These are phyloP conservation scores for Lamellibrachia columna DNA, from an alignment of 2,888 invertebrate genomes.

Conservation along the genomic window DNA sequence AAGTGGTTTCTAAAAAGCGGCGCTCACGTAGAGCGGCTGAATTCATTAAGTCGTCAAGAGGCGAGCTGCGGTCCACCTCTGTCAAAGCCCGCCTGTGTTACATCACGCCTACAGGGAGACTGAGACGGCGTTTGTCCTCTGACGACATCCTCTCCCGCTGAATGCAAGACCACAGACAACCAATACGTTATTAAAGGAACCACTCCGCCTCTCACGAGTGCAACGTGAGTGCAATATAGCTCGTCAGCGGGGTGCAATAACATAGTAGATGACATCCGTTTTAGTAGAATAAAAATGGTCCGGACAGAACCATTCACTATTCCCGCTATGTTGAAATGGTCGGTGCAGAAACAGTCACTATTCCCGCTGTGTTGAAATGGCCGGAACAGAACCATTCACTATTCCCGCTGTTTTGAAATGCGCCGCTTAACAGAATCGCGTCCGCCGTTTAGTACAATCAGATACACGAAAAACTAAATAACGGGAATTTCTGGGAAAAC, in stretches of 20 bases:
- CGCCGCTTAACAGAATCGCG: no score
- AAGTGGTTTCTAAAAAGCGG: conserved; percentile 3
- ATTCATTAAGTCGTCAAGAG: conserved; percentile 13
- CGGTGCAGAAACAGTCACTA: no score
- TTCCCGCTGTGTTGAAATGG: no score
- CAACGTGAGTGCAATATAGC: background rate
- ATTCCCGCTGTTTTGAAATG: no score
- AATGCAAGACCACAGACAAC: background rate
- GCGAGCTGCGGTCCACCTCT: background rate
- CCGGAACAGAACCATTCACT: no score
- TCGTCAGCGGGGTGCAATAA: background rate
- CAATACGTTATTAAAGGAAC: background rate
- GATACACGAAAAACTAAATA: no score
- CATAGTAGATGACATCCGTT: no score
- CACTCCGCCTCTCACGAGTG: background rate
- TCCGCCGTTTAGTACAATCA: no score
- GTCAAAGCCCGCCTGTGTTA: background rate
- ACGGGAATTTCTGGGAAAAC: no score
- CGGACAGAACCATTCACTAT: no score
- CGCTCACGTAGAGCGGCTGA: background rate
- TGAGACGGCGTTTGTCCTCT: background rate
- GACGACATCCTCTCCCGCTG: background rate
- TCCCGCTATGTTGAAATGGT: no score
- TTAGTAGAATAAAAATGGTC: no score
- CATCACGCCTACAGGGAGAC: background rate